phyloP scores from a whole-genome alignment of 1,140 invertebrate species.

The Drosophila carrolli region DNA sequence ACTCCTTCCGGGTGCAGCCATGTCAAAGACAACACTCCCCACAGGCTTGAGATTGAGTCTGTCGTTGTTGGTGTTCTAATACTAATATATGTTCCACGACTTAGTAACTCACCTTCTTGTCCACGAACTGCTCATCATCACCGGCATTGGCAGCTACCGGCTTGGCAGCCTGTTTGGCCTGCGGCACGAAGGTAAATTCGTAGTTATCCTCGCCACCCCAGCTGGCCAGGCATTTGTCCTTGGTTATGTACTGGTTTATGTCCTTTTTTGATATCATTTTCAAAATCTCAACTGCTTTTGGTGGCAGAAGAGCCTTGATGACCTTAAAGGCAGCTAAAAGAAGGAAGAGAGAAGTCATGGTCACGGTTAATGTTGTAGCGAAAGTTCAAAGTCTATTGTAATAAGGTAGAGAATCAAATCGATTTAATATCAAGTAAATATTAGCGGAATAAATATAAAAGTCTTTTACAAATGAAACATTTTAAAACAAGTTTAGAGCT shows the following conservation, averaged over 20 bases:
- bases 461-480: too few relatives aligned
- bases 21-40: slow-evolving; percentile 60
- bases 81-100: not conserved
- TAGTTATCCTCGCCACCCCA: slow-evolving; percentile 96
- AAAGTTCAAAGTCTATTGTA: slow-evolving; percentile 11
- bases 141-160: slow-evolving; percentile 46
- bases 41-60: slow-evolving; percentile 38
- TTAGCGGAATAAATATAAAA: too few relatives aligned
- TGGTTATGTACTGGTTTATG: slow-evolving; percentile 91
- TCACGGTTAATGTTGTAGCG: slow-evolving; percentile 2
- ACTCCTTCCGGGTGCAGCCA: slow-evolving; percentile 26
- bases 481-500: too few relatives aligned
- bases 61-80: slow-evolving; percentile 7
- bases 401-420: not conserved
- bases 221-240: slow-evolving; percentile 89
- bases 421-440: not conserved
- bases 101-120: slow-evolving; percentile 66
- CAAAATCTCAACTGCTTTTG: slow-evolving; percentile 95
- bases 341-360: slow-evolving; percentile 28
- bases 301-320: slow-evolving; percentile 94
- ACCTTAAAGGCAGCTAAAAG: slow-evolving; percentile 95
- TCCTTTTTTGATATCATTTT: slow-evolving; percentile 93
- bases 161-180: slow-evolving; percentile 32
- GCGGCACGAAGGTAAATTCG: slow-evolving; percentile 89
- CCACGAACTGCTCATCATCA: slow-evolving; percentile 53